phyloP scores from a whole-genome alignment of 2,113 vertebrate genomes.

The Lepus americanus region DNA sequence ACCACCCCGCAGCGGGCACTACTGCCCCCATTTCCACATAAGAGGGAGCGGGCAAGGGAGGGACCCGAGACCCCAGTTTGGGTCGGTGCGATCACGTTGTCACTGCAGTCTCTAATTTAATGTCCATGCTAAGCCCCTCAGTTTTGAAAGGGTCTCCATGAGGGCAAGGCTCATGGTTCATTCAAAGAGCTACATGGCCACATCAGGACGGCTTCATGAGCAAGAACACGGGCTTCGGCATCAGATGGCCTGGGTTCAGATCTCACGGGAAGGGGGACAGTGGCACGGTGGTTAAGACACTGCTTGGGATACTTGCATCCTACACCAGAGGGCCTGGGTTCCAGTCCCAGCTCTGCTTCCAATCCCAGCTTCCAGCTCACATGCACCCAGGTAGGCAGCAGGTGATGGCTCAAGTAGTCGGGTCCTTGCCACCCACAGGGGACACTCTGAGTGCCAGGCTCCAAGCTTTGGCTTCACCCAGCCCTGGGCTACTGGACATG shows the following conservation, averaged over 20 bases:
- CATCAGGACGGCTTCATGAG: not conserved
- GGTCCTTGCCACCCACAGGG: too few species aligned
- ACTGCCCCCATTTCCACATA: not conserved
- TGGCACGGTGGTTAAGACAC: too few species aligned
- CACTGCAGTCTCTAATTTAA: not conserved
- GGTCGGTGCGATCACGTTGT: not conserved
- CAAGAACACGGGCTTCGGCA: not conserved
- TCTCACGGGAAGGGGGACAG: too few species aligned
- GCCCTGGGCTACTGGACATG: too few species aligned
- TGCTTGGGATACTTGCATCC: too few species aligned
- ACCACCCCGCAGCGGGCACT: not conserved
- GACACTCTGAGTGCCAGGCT: too few species aligned
- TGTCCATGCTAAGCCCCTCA: not conserved
- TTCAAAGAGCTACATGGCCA: slow-evolving; percentile 15
- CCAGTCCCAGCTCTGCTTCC: too few species aligned
- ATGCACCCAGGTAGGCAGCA: too few species aligned
- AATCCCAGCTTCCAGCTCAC: too few species aligned
- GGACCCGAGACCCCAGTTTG: not conserved
- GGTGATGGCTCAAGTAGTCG: too few species aligned
- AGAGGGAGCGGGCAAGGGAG: not conserved
- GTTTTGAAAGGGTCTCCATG: not conserved
- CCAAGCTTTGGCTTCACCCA: too few species aligned
- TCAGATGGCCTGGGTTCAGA: not conserved
- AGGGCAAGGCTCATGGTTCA: not conserved
- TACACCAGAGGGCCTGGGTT: too few species aligned